Base-by-base conservation (phyloP, 2,797 vertebrate genomes). In the Ibycter americanus region DNA sequence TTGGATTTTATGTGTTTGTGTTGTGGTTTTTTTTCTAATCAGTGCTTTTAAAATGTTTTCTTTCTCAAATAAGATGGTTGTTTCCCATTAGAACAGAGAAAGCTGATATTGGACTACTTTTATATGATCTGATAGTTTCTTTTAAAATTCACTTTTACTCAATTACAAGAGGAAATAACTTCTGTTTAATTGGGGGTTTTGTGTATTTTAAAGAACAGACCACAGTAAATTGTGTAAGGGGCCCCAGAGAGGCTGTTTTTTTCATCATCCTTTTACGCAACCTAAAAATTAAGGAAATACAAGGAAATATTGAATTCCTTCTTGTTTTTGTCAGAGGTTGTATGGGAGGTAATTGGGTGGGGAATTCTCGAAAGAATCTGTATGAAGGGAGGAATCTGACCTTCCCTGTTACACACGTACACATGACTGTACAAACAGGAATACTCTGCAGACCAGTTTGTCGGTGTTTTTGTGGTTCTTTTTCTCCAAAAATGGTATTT, bases 121-220 rank as follows among this genome's bases (percentile, higher is more conserved):
- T 68, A 31, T 25, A 6, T 44, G 13, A 26, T 44, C 49, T 32
- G 11, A 27, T 26, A 47, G 9, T 46, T 78, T 46, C 12, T 91
- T 80, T 55, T 32, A 55, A 76, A 66, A 44, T 38, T 59, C 11
- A 22, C 22, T 63, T 59, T 54, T 62, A n/a, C 31, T 49, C 8
- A 34, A 4, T 61, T 76, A 17, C 9, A 15, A 44, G 40, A 76
- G 15, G 34, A 65, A 88, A 61, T 31, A 42, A 42, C 10, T 54
- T 47, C 31, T 74, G 6, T 29, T 83, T 90, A 36, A 27, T 12
- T 62, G 17, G 1, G 0, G 1, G 0, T 1, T 15, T 80, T 62
- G 9, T 72, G 22, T 56, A 8, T 79, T 68, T 79, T 42, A 63
- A 73, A 79, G 72, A 67, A 11, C 9, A 51, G n/a, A 61, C 15